These are phyloP conservation scores for Eidolon dupreanum DNA, from an alignment of 2,797 vertebrate species.

Conservation along the genomic window DNA sequence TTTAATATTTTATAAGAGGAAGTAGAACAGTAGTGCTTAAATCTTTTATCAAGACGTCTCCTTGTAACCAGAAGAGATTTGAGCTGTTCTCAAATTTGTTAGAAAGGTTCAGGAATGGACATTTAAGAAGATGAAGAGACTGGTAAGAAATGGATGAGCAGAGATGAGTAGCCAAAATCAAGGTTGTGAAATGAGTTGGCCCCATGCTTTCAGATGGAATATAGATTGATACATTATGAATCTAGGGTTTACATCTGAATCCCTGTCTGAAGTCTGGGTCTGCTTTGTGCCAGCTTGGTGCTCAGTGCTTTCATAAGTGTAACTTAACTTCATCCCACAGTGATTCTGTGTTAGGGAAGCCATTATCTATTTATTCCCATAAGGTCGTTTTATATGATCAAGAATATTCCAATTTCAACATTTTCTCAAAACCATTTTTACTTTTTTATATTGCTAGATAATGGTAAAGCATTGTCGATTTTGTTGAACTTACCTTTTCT, in stretches of 20 bases:
- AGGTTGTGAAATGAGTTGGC: background rate
- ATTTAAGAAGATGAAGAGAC: background rate
- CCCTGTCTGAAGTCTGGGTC: background rate
- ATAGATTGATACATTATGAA: accelerated
- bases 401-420: background rate
- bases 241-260: background rate
- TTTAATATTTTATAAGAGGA: background rate
- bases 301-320: background rate
- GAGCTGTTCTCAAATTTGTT: background rate
- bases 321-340: background rate
- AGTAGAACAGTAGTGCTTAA: background rate
- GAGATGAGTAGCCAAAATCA: background rate
- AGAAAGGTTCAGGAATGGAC: background rate
- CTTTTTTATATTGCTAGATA: background rate
- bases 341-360: background rate
- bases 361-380: background rate
- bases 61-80: background rate
- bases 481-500: background rate
- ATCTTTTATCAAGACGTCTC: background rate
- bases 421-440: background rate
- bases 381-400: background rate
- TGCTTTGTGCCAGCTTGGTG: background rate
- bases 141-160: background rate
- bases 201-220: background rate
- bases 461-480: background rate